These are phyloP conservation scores for Entomobrya proxima DNA, from an alignment of 2,888 invertebrate species.

Conservation along the genomic window DNA sequence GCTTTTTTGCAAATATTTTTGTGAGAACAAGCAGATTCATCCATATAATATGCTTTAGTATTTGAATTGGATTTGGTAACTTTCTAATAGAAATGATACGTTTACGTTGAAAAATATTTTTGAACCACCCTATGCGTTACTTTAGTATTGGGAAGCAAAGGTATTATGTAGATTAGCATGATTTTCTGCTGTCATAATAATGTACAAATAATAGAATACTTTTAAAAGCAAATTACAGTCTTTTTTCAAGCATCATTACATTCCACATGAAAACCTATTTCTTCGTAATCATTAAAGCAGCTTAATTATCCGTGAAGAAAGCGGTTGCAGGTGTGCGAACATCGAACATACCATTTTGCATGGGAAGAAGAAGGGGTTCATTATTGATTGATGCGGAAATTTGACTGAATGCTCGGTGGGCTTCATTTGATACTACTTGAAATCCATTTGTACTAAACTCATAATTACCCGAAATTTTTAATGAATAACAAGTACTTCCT, in stretches of 20 bases:
- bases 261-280: slow-evolving; percentile 42
- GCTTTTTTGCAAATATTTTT: no score
- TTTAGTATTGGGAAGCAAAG: neutral
- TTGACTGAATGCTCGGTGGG: neutral
- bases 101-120: neutral
- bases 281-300: slow-evolving; percentile 49
- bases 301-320: slow-evolving; percentile 56
- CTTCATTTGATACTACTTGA: neutral
- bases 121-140: neutral
- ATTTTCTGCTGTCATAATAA: slow-evolving; percentile 1
- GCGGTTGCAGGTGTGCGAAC: slow-evolving; percentile 18
- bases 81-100: slow-evolving; percentile 7
- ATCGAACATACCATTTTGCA: neutral
- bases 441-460: neutral
- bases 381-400: slow-evolving; percentile 1
- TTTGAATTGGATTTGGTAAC: neutral
- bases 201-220: neutral
- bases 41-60: no score
- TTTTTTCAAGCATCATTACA: slow-evolving; percentile 59
- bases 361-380: neutral
- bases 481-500: neutral
- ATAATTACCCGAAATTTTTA: neutral
- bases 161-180: neutral
- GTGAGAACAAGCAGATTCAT: no score
- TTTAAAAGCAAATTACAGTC: slow-evolving; percentile 40